Base-by-base conservation (phyloP, 2,113 vertebrate species). In the Dascyllus trimaculatus region DNA sequence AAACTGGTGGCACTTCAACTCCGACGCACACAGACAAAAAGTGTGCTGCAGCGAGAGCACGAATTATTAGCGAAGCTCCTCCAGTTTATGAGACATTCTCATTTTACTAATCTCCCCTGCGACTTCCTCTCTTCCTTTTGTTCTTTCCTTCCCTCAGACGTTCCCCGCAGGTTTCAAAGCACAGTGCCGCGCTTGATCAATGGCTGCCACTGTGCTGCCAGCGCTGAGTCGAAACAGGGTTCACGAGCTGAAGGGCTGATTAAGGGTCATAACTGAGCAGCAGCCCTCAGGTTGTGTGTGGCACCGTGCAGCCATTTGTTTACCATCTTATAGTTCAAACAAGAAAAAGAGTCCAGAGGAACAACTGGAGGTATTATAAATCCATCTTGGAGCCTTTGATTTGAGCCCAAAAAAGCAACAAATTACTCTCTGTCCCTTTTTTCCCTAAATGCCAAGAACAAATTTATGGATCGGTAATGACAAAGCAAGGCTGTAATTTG, bases 101-200 rank as follows among this genome's bases (percentile, higher is more conserved):
- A 69, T 78, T 80, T 70, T 19, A 24, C 22, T 76, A 75, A 89
- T 81, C 75, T 79, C 64, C 21, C 19, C 56, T 24, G 3, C 57
- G 19, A 58, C 38, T 45, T 58, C 17, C 60, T 71, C 74, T 49
- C 17, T 61, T 35, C 52, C n/a, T 51, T 75, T 82, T 69, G 17
- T 73, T 80, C 35, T 64, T 81, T 72, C 69, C 60, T 74, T 70
- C 58, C 25, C 72, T 71, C 71, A 78, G 63, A 80, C 51, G 59
- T 56, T 70, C 81, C 74, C 87, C 15, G 71, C 63, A 85, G 81
- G 51, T 79, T 72, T 77, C 70, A 72, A 80, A 89, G 75, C 71
- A 21, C 26, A 40, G 58, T 15, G 82, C 77, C 65, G 69, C 25
- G 64, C 62, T 78, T 75, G 66, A 92, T 91, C 90, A 89, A 88